Conservation (phyloP, 2,113 vertebrate species). For the Rhinoderma darwinii region DNA sequence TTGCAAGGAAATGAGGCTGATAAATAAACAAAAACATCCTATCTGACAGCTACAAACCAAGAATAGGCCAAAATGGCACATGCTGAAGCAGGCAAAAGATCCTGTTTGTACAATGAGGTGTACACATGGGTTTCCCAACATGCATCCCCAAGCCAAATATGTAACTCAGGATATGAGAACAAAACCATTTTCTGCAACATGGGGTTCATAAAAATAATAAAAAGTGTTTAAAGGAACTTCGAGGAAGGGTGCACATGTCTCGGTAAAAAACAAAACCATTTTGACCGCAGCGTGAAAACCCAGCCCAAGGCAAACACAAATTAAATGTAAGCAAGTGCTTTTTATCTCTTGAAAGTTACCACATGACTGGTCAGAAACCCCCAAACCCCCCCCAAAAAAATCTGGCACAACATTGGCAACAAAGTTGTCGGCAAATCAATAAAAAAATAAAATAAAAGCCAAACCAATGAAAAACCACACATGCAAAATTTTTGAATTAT, state of each 20-base stretch:
- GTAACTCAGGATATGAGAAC: background rate
- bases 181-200: too few relatives aligned
- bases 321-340: too few relatives aligned
- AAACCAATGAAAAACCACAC: background rate
- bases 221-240: too few relatives aligned
- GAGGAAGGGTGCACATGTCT: too few relatives aligned
- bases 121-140: background rate
- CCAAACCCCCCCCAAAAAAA: too few relatives aligned
- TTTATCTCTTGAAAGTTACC: too few relatives aligned
- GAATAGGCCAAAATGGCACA: background rate
- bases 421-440: too few relatives aligned
- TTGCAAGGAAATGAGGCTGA: background rate
- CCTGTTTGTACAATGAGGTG: background rate
- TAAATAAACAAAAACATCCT: background rate
- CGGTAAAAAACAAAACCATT: too few relatives aligned
- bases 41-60: background rate
- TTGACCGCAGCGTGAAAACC: too few relatives aligned
- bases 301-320: too few relatives aligned
- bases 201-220: background rate
- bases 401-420: too few relatives aligned
- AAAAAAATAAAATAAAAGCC: background rate
- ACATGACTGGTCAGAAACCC: too few relatives aligned
- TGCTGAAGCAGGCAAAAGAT: background rate
- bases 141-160: background rate
- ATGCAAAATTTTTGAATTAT: background rate